Percentiles rank a stretch among this genome's conserved stretches.
Evolutionary conservation across 2,797 vertebrate species (phyloP).

Genomic region (Dendrocincla tyrannina): DNA sequence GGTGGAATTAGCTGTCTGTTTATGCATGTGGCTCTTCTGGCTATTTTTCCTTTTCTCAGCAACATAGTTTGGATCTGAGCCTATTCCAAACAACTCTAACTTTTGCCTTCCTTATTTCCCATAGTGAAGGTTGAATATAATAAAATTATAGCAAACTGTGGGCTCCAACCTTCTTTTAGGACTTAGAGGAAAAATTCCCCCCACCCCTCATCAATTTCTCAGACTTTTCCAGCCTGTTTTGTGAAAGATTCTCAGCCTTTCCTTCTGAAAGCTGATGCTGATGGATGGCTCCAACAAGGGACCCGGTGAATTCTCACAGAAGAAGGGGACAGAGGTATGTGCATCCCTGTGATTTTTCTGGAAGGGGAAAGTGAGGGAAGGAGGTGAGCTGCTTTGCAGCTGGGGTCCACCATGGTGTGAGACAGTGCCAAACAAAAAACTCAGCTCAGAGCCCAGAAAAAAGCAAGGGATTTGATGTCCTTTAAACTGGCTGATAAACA

Average conservation of each 20-base stretch:
- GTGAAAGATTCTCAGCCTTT: not conserved
- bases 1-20: not conserved
- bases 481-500: not conserved
- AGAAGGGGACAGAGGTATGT: not conserved
- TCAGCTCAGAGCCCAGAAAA: not conserved
- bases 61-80: not conserved
- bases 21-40: not conserved
- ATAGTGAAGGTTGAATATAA: not conserved
- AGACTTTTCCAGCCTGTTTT: not conserved
- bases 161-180: not conserved
- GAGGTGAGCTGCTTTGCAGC: not conserved
- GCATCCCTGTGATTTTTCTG: not conserved
- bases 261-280: not conserved
- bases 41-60: constrained; percentile 4
- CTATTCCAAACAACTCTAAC: not conserved
- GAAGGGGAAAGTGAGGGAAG: not conserved
- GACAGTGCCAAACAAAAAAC: not conserved
- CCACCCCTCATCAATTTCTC: not conserved
- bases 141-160: not conserved
- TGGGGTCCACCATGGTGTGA: not conserved
- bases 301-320: not conserved
- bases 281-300: not conserved
- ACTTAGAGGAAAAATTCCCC: not conserved
- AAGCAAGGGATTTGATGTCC: not conserved
- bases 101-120: constrained; percentile 9